Evolutionary conservation across 64 coral and sea anemone genomes (phyloP), one percentile per base, ranked within the genome.

Genomic region (Montipora foliosa): DNA sequence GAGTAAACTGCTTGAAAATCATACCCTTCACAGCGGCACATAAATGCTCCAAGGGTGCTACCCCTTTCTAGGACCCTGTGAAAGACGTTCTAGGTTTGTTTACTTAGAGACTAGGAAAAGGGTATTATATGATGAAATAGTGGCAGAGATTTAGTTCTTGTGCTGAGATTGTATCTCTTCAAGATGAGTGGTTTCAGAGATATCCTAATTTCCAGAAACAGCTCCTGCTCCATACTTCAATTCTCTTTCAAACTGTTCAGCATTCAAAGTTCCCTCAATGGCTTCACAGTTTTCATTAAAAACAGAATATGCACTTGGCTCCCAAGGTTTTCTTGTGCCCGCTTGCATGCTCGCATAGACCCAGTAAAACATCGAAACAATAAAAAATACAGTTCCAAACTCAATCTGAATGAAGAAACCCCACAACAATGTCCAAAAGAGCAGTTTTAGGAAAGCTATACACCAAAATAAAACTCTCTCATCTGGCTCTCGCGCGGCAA

Each of bases 251-350:
- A 99, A 99, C 77, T 99, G 98, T 57, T 99, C 95, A 2, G 89
- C 95, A 75, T 95, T 95, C 58, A 99, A 67, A 16, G 97, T 99
- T 66, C 97, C 97, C 45, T 99, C 97, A 46, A 99, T 96, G 47
- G 95, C 88, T 45, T 99, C 98, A 87, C 95, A 99, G 77, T 99
- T 95, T 76, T 99, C 92, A 78, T 99, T 99, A 24, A 99, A 99
- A 21, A 99, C 98, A 44, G 98, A 99, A 44, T 99, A 99, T 24
- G 97, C 95, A 81, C 97, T 99, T 0, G 95, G 97, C 45, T 99
- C 97, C 97, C 97, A 99, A 2, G 94, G 78, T 12, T 85, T 91
- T 24, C 98, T 91, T 17, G 92, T 94, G 5, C 95, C 95, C 14
- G 49, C 89, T 68, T 82, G 91, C 98, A 99, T 99, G 13, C 94